Conservation (phyloP, 2,797 vertebrate species). For the Tenualosa thibaudeaui region DNA sequence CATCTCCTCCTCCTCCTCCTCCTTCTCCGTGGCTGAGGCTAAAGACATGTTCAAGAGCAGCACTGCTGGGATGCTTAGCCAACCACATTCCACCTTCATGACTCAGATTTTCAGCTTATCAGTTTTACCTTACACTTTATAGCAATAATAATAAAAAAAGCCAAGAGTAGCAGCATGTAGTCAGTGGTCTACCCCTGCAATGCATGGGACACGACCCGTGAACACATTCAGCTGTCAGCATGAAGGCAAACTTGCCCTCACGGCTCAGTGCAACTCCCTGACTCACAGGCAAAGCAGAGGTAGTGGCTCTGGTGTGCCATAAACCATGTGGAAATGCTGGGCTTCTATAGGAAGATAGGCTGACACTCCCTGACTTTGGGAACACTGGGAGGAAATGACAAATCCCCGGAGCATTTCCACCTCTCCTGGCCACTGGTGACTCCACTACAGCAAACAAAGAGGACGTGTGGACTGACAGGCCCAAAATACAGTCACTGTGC, state of each 20-base stretch:
- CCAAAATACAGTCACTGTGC: background rate
- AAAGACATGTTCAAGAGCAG: slow-evolving; percentile 28
- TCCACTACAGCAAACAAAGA: background rate
- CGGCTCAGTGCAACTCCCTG: background rate
- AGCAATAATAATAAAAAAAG: background rate
- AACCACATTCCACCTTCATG: slow-evolving; percentile 13
- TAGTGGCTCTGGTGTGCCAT: background rate
- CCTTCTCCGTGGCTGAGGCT: background rate
- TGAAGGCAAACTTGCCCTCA: background rate
- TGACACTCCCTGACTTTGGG: slow-evolving; percentile 51
- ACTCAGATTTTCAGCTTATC: background rate
- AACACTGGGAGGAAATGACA: slow-evolving; percentile 68
- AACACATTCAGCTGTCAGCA: background rate
- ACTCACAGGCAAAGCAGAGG: background rate
- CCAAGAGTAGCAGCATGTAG: background rate
- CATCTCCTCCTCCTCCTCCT: slow-evolving; percentile 19
- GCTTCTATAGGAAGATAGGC: slow-evolving; percentile 26
- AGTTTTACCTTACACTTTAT: background rate
- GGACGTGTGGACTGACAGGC: background rate
- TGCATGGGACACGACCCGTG: background rate
- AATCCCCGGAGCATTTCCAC: slow-evolving; percentile 68
- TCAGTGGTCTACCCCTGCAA: background rate
- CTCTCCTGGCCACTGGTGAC: background rate
- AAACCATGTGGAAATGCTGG: slow-evolving; percentile 32
- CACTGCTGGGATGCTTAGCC: background rate